Evolutionary conservation across 1,140 invertebrate species (phyloP).

Genomic region (Pentalonia nigronervosa): DNA sequence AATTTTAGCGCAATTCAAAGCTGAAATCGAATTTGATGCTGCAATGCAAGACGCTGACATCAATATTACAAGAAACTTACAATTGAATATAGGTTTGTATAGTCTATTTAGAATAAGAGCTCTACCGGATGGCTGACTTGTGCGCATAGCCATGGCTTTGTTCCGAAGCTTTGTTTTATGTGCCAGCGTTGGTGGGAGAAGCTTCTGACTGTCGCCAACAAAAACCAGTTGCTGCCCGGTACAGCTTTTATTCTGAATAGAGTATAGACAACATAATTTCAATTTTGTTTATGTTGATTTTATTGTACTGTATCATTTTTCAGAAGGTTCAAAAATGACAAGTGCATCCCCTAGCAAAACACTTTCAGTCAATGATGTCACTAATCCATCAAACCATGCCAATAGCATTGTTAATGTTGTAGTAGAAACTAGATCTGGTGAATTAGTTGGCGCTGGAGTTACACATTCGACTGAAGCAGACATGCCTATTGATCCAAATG

Average conservation of each 20-base stretch:
- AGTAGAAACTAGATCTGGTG: neutral
- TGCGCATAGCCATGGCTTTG: too few relatives aligned
- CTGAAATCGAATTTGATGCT: slow-evolving; percentile 94
- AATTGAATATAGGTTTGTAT: slow-evolving; percentile 69
- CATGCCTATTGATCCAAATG: slow-evolving; percentile 99
- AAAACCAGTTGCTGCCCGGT: too few relatives aligned
- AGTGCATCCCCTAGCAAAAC: slow-evolving; percentile 63
- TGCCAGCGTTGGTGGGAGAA: too few relatives aligned
- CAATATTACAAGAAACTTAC: slow-evolving; percentile 71
- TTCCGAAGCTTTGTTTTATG: too few relatives aligned
- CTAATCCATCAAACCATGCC: neutral
- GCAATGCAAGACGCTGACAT: slow-evolving; percentile 68
- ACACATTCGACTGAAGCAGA: slow-evolving; percentile 67
- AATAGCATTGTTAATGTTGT: neutral
- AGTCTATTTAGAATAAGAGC: too few relatives aligned
- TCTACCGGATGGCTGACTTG: too few relatives aligned
- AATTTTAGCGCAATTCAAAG: slow-evolving; percentile 93
- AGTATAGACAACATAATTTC: slow-evolving; percentile 59
- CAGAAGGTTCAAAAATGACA: slow-evolving; percentile 66
- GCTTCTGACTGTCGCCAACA: too few relatives aligned
- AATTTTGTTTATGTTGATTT: neutral
- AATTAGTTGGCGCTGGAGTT: neutral
- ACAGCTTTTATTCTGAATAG: too few relatives aligned
- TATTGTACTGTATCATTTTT: neutral
- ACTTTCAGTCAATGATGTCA: neutral